Evolutionary conservation across 2,888 invertebrate species (phyloP).

Genomic region (Rhorus exstirpatorius): DNA sequence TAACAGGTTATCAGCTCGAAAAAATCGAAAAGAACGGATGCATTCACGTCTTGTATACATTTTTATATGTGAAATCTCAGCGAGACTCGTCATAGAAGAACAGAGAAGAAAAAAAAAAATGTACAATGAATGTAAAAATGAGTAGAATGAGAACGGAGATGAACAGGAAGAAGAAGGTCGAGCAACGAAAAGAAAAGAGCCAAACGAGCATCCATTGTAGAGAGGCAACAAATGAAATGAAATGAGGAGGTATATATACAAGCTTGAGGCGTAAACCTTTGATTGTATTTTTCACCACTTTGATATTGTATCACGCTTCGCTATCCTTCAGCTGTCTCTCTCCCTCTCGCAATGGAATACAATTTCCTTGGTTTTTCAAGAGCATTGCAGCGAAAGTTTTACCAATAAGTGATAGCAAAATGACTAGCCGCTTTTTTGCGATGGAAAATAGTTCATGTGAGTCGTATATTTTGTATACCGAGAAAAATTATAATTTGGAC

Average conservation of each 20-base stretch:
- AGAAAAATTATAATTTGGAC: no score
- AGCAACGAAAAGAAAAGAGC: neutral
- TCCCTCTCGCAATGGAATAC: neutral
- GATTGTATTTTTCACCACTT: neutral
- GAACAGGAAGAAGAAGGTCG: neutral
- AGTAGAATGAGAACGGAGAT: neutral
- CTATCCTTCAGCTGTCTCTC: neutral
- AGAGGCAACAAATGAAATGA: slow-evolving; percentile 5
- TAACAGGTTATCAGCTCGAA: no score
- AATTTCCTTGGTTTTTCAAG: slow-evolving; percentile 2
- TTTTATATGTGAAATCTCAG: no score
- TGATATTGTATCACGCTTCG: neutral
- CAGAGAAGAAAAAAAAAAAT: no score
- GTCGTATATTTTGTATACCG: no score
- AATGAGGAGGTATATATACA: slow-evolving; percentile 1
- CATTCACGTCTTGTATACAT: neutral
- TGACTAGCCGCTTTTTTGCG: neutral
- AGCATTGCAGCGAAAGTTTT: neutral
- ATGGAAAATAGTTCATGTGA: no score
- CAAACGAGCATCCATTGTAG: neutral
- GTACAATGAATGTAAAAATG: neutral
- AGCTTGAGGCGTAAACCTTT: neutral
- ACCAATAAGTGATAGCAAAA: neutral
- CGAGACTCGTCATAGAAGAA: no score
- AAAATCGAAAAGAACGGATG: no score